Percentiles rank a stretch among this genome's conserved stretches.
These are phyloP conservation scores for Protodeltote pygarga DNA, from an alignment of 2,888 invertebrate genomes.

Conservation along the genomic window DNA sequence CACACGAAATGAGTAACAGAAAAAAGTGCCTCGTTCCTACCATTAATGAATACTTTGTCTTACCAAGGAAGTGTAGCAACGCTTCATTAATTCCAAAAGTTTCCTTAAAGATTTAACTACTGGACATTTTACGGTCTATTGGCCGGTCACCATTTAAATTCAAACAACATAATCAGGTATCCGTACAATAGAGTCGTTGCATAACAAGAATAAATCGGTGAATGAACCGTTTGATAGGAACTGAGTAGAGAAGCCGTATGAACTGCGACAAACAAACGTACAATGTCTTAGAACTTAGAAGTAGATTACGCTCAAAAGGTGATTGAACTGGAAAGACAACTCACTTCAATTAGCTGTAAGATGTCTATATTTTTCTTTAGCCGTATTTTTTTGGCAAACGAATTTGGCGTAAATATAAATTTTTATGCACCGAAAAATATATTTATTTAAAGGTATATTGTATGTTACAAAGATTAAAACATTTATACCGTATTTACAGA, in stretches of 20 bases:
- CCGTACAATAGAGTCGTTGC: slow-evolving; percentile 46
- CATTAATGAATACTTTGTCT: slow-evolving; percentile 19
- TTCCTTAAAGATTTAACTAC: slow-evolving; percentile 23
- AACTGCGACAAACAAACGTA: slow-evolving; percentile 17
- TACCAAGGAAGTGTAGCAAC: slow-evolving; percentile 29
- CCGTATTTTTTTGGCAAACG: too few relatives aligned
- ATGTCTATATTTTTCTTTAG: too few relatives aligned
- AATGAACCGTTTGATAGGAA: slow-evolving; percentile 46
- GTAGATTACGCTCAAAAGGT: slow-evolving; percentile 12
- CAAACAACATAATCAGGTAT: slow-evolving; percentile 36
- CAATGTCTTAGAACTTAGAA: slow-evolving; percentile 12
- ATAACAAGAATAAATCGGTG: slow-evolving; percentile 48
- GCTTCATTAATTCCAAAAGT: slow-evolving; percentile 21
- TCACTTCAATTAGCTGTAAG: background rate
- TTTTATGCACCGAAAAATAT: too few relatives aligned
- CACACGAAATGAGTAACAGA: too few relatives aligned
- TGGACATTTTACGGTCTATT: slow-evolving; percentile 41
- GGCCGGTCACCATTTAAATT: slow-evolving; percentile 41
- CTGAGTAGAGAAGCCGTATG: slow-evolving; percentile 51
- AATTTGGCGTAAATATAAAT: too few relatives aligned
- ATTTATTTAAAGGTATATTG: too few relatives aligned
- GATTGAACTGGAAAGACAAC: slow-evolving; percentile 14
- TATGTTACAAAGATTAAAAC: too few relatives aligned
- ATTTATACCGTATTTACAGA: too few relatives aligned
- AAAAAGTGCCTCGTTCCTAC: slow-evolving; percentile 6